Conservation (phyloP, 2,888 invertebrate species). For the Drosophila paramelanica region DNA sequence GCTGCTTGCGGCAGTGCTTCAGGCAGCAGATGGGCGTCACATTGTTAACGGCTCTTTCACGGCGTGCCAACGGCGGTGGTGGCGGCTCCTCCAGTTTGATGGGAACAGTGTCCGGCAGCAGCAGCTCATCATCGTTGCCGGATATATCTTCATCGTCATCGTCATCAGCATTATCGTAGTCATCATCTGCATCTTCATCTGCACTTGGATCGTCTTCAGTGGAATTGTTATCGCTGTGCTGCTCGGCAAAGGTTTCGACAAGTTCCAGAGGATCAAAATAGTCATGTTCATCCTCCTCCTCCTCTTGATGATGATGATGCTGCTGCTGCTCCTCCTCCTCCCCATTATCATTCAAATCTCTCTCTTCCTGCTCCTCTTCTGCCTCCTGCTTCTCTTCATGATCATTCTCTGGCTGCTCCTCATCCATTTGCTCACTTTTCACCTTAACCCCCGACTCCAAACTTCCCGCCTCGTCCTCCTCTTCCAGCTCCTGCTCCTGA, state of each 20-base stretch:
- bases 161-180: constrained; percentile 24
- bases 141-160: constrained; percentile 35
- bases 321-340: constrained; percentile 17
- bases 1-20: constrained; percentile 76
- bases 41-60: constrained; percentile 68
- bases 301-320: constrained; percentile 1
- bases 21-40: constrained; percentile 78
- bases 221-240: constrained; percentile 22
- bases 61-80: constrained; percentile 20
- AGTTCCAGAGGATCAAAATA: constrained; percentile 69
- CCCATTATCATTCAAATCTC: constrained; percentile 6
- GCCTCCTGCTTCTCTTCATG: constrained; percentile 15
- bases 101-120: constrained; percentile 44
- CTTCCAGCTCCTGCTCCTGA: constrained; percentile 35
- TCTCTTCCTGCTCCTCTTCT: neutral
- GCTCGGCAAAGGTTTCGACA: constrained; percentile 64
- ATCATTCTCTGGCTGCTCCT: constrained; percentile 16
- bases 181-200: constrained; percentile 15
- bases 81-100: neutral
- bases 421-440: constrained; percentile 22
- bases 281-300: constrained; percentile 33
- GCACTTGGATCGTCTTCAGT: constrained; percentile 16
- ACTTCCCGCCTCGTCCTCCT: constrained; percentile 16
- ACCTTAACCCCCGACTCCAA: constrained; percentile 10
- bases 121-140: constrained; percentile 43